Percentiles rank a stretch among this genome's conserved stretches.
phyloP scores from a whole-genome alignment of 2,113 vertebrate genomes.

The Barbus barbus region DNA sequence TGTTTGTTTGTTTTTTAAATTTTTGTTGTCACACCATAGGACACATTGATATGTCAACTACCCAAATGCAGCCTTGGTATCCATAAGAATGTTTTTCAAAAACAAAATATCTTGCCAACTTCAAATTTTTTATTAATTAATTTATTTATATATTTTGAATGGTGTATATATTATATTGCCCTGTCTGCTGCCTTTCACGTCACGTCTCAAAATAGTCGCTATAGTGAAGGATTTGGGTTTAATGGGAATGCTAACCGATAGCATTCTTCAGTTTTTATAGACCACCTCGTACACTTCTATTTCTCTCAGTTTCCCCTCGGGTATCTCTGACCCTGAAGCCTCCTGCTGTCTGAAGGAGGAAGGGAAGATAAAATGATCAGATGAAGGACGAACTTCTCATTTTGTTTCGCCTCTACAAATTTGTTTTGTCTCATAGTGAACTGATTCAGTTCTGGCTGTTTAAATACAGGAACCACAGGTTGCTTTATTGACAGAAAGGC shows the following conservation, averaged over 20 bases:
- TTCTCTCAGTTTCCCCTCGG: neutral
- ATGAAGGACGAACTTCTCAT: constrained; percentile 2
- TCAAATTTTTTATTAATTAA: no score
- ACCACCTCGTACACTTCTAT: neutral
- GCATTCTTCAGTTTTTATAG: neutral
- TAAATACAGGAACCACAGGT: constrained; percentile 33
- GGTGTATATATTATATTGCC: no score
- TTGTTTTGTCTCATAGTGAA: neutral
- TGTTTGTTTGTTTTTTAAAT: no score
- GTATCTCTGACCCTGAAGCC: neutral
- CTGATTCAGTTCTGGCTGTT: constrained; percentile 24
- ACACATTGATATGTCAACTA: no score
- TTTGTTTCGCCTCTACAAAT: neutral
- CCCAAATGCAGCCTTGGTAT: neutral
- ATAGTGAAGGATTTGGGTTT: neutral
- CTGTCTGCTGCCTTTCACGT: neutral
- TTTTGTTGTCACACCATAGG: no score
- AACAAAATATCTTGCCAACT: neutral
- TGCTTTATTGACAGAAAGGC: neutral
- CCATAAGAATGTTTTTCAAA: neutral
- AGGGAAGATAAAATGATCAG: constrained; percentile 2
- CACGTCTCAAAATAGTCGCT: neutral
- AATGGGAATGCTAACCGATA: neutral
- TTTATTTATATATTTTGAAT: no score
- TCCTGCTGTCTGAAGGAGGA: constrained; percentile 9